Percentiles rank a stretch among this genome's conserved stretches.
phyloP scores from a whole-genome alignment of 2,888 invertebrate genomes.

The Andrena chrysosceles region DNA sequence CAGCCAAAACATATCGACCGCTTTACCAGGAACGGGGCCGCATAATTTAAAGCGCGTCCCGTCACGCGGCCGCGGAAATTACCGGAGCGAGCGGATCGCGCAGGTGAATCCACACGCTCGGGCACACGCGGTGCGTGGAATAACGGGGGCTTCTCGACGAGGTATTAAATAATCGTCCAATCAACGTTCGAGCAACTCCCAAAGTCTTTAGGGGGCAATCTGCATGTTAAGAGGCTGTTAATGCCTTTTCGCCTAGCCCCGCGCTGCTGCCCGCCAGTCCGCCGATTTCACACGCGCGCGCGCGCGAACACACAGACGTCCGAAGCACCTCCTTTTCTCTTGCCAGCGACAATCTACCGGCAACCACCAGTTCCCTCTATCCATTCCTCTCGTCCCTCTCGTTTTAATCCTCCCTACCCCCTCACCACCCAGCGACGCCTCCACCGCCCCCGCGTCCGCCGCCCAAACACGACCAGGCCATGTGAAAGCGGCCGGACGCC shows the following conservation, averaged over 20 bases:
- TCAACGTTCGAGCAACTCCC: slow-evolving; percentile 82
- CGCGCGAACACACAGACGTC: slow-evolving; percentile 5
- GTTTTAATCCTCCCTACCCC: slow-evolving; percentile 24
- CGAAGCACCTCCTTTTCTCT: slow-evolving; percentile 20
- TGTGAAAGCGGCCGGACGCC: slow-evolving; percentile 49
- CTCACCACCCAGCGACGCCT: not conserved
- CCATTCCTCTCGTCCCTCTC: slow-evolving; percentile 42
- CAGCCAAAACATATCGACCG: not conserved
- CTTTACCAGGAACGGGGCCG: slow-evolving; percentile 2
- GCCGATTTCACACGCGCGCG: slow-evolving; percentile 31
- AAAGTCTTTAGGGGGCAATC: slow-evolving; percentile 83
- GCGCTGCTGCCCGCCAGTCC: slow-evolving; percentile 65
- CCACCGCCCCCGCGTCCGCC: slow-evolving; percentile 26
- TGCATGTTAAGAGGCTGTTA: slow-evolving; percentile 84
- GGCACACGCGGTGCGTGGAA: slow-evolving; percentile 51
- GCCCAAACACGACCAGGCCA: slow-evolving; percentile 9
- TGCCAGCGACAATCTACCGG: slow-evolving; percentile 39
- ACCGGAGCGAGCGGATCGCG: slow-evolving; percentile 26
- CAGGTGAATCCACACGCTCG: slow-evolving; percentile 44
- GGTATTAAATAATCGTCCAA: slow-evolving; percentile 84
- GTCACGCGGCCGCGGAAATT: slow-evolving; percentile 32
- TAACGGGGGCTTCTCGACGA: slow-evolving; percentile 67
- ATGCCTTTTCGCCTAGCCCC: slow-evolving; percentile 82
- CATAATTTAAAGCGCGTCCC: slow-evolving; percentile 23
- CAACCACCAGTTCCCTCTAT: slow-evolving; percentile 50